These are phyloP conservation scores for Perizoma affinitatum DNA, from an alignment of 2,888 invertebrate species.

Conservation along the genomic window DNA sequence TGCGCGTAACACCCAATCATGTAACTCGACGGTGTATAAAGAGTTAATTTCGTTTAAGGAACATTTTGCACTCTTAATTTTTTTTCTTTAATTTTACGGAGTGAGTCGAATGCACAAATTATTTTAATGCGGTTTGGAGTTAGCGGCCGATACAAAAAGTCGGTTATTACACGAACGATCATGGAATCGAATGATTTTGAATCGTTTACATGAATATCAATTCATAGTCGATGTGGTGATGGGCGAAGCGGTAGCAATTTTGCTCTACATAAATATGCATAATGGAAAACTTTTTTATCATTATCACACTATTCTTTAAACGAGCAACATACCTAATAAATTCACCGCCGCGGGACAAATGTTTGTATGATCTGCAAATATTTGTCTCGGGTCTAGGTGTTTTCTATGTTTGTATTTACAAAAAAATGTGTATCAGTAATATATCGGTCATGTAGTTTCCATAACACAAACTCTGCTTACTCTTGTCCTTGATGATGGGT, in stretches of 20 bases:
- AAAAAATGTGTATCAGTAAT: too few species aligned
- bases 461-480: too few species aligned
- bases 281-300: neutral
- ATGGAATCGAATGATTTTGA: slow-evolving; percentile 40
- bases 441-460: too few species aligned
- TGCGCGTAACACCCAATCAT: slow-evolving; percentile 50
- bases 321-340: too few species aligned
- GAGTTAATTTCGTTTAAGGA: slow-evolving; percentile 38
- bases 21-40: slow-evolving; percentile 31
- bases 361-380: too few species aligned
- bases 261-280: slow-evolving; percentile 16
- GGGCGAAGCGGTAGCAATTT: slow-evolving; percentile 30
- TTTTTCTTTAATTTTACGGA: slow-evolving; percentile 37
- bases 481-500: too few species aligned
- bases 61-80: slow-evolving; percentile 39
- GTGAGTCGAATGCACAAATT: slow-evolving; percentile 51
- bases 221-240: slow-evolving; percentile 31
- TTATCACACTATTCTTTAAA: too few species aligned
- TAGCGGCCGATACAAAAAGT: slow-evolving; percentile 36
- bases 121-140: slow-evolving; percentile 46
- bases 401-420: too few species aligned
- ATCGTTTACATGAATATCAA: slow-evolving; percentile 45
- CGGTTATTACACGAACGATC: slow-evolving; percentile 43
- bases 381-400: too few species aligned
- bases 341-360: too few species aligned